phyloP scores from a whole-genome alignment of 92 coral and sea anemone genomes.

The Paramuricea clavata region DNA sequence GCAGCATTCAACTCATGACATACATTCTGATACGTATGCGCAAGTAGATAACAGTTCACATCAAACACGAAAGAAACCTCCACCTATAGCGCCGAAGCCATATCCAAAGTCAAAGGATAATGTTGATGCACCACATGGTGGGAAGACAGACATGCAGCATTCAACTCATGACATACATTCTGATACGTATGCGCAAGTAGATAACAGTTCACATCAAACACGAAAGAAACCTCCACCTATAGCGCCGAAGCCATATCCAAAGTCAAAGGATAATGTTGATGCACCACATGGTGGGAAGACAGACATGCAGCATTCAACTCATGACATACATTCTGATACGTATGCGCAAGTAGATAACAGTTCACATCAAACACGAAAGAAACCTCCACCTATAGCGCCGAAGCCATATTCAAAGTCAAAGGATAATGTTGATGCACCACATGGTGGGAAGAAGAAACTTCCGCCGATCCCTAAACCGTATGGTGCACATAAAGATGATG shows the following conservation, averaged over 20 bases:
- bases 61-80: slow-evolving; percentile 65
- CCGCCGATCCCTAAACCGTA: slow-evolving; percentile 45
- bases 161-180: too few relatives aligned
- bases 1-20: slow-evolving; percentile 72
- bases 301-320: too few relatives aligned
- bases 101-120: slow-evolving; percentile 76
- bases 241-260: slow-evolving; percentile 92
- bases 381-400: slow-evolving; percentile 90
- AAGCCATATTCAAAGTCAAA: slow-evolving; percentile 86
- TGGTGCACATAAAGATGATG: slow-evolving; percentile 13
- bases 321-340: too few relatives aligned
- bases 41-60: slow-evolving; percentile 25
- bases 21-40: slow-evolving; percentile 48
- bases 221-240: slow-evolving; percentile 79
- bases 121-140: slow-evolving; percentile 22
- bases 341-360: too few relatives aligned
- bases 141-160: too few relatives aligned
- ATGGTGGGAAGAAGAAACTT: slow-evolving; percentile 33
- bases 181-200: too few relatives aligned
- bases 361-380: slow-evolving; percentile 19
- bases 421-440: slow-evolving; percentile 23
- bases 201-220: slow-evolving; percentile 3
- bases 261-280: slow-evolving; percentile 59
- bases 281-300: slow-evolving; percentile 12
- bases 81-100: slow-evolving; percentile 91